A percentile compares a stretch with the other conserved stretches of the same genome.
Evolutionary conservation across 2,113 vertebrate genomes (phyloP).

Genomic region (Nematolebias whitei): DNA sequence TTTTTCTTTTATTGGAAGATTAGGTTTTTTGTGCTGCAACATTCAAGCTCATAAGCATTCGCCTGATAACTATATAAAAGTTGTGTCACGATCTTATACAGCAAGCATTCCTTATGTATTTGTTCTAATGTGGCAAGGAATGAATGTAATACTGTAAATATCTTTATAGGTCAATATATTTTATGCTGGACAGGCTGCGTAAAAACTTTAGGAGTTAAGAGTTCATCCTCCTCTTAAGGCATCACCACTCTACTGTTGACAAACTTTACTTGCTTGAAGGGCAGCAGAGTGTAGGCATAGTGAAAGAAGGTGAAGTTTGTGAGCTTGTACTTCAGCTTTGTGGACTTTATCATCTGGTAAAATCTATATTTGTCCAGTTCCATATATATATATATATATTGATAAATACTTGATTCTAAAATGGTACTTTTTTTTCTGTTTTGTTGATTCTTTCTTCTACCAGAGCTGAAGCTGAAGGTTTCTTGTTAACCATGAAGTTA

Average conservation of each 20-base stretch:
- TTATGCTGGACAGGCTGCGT: neutral
- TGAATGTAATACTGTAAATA: neutral
- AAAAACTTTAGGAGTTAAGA: neutral
- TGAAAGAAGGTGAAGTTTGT: neutral
- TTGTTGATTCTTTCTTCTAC: neutral
- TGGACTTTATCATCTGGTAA: too few relatives aligned
- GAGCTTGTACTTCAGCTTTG: neutral
- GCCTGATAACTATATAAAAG: neutral
- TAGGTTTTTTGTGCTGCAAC: neutral
- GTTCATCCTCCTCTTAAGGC: neutral
- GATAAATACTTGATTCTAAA: neutral
- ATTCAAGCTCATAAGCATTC: constrained; percentile 18
- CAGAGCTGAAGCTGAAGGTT: neutral
- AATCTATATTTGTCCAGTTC: neutral
- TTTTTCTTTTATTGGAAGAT: constrained; percentile 35
- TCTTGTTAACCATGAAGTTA: neutral
- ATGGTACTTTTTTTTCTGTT: neutral
- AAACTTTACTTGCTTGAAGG: neutral
- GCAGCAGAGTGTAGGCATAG: neutral
- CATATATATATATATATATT: too few relatives aligned
- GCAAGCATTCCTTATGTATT: too few relatives aligned
- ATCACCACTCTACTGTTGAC: neutral
- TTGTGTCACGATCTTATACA: constrained; percentile 2
- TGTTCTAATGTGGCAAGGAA: constrained; percentile 18
- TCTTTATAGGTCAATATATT: too few relatives aligned